phyloP scores from a whole-genome alignment of 2,888 invertebrate species.

The Vannuccia rotundouncinata region DNA sequence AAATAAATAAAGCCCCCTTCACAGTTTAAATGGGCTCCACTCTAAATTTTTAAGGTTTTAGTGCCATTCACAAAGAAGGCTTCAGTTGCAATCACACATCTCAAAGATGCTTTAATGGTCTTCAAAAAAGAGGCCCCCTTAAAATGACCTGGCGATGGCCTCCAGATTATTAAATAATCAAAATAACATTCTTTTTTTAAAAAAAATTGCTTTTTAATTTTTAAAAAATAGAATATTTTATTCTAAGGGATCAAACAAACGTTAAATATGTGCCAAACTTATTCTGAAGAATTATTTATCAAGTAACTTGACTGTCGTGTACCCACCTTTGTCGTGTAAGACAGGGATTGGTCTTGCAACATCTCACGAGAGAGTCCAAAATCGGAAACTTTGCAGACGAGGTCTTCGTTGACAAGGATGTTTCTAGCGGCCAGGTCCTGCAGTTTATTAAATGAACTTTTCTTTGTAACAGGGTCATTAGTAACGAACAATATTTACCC shows the following conservation, averaged over 20 bases:
- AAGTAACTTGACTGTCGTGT: slow-evolving; percentile 49
- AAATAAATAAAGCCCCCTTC: neutral
- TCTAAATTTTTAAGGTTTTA: neutral
- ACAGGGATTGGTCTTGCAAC: slow-evolving; percentile 42
- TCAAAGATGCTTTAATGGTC: too few relatives aligned
- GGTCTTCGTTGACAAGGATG: slow-evolving; percentile 88
- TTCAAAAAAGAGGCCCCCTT: too few relatives aligned
- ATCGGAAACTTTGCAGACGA: slow-evolving; percentile 97
- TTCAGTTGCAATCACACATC: too few relatives aligned
- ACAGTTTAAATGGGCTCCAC: neutral
- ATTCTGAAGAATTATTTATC: neutral
- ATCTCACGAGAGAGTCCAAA: slow-evolving; percentile 83
- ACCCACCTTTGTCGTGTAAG: slow-evolving; percentile 54
- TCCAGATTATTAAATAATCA: too few relatives aligned
- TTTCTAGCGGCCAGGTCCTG: slow-evolving; percentile 89
- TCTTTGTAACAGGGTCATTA: too few relatives aligned
- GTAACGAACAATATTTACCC: too few relatives aligned
- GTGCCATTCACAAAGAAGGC: neutral
- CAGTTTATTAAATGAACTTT: too few relatives aligned
- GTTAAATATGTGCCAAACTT: neutral
- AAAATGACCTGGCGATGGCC: too few relatives aligned
- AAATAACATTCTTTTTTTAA: too few relatives aligned
- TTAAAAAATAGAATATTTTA: too few relatives aligned
- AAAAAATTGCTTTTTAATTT: too few relatives aligned
- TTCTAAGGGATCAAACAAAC: too few relatives aligned